These are phyloP conservation scores for Bovichtus diacanthus DNA, from an alignment of 2,797 vertebrate species.

Conservation along the genomic window DNA sequence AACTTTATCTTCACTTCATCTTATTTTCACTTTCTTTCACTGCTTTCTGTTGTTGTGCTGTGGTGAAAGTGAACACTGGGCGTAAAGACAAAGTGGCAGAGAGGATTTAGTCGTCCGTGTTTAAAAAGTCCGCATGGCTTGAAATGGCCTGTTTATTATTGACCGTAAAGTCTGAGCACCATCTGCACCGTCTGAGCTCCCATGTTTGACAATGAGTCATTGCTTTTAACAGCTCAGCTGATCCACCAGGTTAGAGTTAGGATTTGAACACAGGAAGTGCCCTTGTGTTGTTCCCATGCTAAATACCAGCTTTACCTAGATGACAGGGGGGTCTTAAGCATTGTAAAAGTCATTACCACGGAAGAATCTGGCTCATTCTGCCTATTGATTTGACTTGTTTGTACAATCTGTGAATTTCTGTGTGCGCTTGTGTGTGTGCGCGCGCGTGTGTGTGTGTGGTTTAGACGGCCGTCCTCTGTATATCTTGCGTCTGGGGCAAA, in stretches of 20 bases:
- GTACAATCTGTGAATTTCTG: not conserved
- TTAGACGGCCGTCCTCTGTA: slow-evolving; percentile 92
- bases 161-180: slow-evolving; percentile 41
- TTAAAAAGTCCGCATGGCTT: slow-evolving; percentile 12
- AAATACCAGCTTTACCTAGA: not conserved
- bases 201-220: slow-evolving; percentile 35
- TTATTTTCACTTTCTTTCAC: not conserved
- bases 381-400: not conserved
- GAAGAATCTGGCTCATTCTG: not conserved
- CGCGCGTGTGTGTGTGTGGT: slow-evolving; percentile 25
- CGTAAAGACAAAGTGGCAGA: not conserved
- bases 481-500: slow-evolving; percentile 93
- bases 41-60: not conserved
- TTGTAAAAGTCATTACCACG: not conserved
- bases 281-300: slow-evolving; percentile 12
- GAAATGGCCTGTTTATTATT: slow-evolving; percentile 61
- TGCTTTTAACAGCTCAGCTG: slow-evolving; percentile 38
- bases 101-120: slow-evolving; percentile 4
- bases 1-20: not conserved
- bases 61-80: not conserved
- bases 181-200: slow-evolving; percentile 47
- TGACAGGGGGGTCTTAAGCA: not conserved
- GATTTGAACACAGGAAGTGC: slow-evolving; percentile 2
- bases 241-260: not conserved
- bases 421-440: not conserved